Evolutionary conservation across 2,113 vertebrate species (phyloP).

Genomic region (Sebastes schlegelii): DNA sequence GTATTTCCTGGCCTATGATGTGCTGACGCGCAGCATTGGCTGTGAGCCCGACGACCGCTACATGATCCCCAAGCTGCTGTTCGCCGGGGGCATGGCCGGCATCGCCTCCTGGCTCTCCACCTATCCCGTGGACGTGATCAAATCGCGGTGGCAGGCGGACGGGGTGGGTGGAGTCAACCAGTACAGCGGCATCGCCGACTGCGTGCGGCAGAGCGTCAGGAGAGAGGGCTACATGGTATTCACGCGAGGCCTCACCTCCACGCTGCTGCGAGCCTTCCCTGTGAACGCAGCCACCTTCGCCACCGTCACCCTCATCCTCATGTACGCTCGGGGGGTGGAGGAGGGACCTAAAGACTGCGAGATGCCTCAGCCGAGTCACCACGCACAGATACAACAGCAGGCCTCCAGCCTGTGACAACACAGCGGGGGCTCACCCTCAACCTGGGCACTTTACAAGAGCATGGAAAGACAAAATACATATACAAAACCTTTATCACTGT

Average conservation of each 20-base stretch:
- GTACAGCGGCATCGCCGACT: constrained; percentile 92
- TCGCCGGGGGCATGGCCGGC: constrained; percentile 93
- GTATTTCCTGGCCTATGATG: constrained; percentile 95
- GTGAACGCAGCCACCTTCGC: constrained; percentile 97
- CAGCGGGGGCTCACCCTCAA: constrained; percentile 2
- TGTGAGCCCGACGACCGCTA: constrained; percentile 90
- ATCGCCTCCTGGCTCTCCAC: constrained; percentile 96
- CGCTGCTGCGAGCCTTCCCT: constrained; percentile 94
- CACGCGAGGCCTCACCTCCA: constrained; percentile 94
- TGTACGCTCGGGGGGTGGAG: constrained; percentile 85
- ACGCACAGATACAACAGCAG: constrained; percentile 70
- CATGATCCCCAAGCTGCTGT: constrained; percentile 94
- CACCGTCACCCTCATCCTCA: constrained; percentile 93
- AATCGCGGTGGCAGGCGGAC: constrained; percentile 95
- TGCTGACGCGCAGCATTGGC: constrained; percentile 89
- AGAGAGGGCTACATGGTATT: constrained; percentile 94
- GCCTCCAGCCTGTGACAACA: constrained; percentile 88
- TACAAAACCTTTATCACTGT: not conserved
- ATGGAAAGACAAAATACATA: not conserved
- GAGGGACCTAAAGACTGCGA: constrained; percentile 84
- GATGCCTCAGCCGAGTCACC: constrained; percentile 58
- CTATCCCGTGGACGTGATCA: constrained; percentile 95
- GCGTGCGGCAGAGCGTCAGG: constrained; percentile 88
- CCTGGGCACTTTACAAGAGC: constrained; percentile 63
- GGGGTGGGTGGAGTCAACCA: constrained; percentile 88